Evolutionary conservation across 1,140 invertebrate genomes (phyloP).

Genomic region (Drosophila ambigua): DNA sequence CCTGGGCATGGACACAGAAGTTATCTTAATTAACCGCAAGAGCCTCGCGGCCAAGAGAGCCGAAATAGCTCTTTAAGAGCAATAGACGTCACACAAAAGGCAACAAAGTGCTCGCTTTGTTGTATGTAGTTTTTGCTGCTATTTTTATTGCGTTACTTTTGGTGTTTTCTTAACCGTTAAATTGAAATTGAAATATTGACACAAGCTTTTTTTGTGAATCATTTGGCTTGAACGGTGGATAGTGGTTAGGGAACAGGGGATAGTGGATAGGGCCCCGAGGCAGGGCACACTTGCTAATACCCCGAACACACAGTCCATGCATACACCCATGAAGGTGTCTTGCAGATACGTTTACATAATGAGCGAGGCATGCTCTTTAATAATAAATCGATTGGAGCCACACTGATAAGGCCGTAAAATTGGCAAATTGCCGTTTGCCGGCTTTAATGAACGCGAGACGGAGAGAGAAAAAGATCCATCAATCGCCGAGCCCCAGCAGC

Average conservation of each 20-base stretch:
- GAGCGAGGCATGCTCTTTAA: constrained; percentile 67
- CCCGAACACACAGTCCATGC: constrained; percentile 48
- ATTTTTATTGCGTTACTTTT: constrained; percentile 26
- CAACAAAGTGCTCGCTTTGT: constrained; percentile 66
- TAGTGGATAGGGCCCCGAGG: constrained; percentile 14
- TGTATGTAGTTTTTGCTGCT: constrained; percentile 3
- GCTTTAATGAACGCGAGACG: constrained; percentile 33
- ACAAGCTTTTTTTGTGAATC: constrained; percentile 56
- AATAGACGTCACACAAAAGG: constrained; percentile 62
- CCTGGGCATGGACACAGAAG: constrained; percentile 60
- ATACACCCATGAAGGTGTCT: constrained; percentile 18
- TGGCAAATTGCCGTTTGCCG: constrained; percentile 58
- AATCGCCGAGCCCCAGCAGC: constrained; percentile 43
- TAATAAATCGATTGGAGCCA: constrained; percentile 66
- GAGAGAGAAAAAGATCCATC: constrained; percentile 60
- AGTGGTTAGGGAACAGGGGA: background rate
- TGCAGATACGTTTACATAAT: constrained; percentile 59
- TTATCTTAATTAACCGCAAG: constrained; percentile 74
- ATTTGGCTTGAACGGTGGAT: constrained; percentile 5
- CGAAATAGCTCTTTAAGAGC: constrained; percentile 52
- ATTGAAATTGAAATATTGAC: constrained; percentile 82
- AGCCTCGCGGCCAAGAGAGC: constrained; percentile 29
- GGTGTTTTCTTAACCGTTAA: constrained; percentile 67
- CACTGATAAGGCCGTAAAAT: constrained; percentile 68
- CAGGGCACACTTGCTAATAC: constrained; percentile 65